Evolutionary conservation across 2,113 vertebrate species (phyloP).

Genomic region (Motacilla tschutschensis): DNA sequence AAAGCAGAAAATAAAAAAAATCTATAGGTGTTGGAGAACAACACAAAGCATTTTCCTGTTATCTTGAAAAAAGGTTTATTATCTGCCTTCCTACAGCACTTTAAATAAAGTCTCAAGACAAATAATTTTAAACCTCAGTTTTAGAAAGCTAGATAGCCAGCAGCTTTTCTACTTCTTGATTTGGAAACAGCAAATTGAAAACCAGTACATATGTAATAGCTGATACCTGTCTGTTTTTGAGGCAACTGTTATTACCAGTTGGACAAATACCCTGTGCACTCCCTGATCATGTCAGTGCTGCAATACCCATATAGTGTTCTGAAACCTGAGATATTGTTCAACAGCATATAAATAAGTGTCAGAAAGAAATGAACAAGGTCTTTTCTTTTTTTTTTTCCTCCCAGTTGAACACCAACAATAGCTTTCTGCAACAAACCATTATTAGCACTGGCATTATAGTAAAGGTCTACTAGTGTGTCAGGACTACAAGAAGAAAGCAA

Average conservation of each 20-base stretch:
- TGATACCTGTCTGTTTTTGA: background rate
- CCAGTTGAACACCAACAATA: background rate
- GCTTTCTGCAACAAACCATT: background rate
- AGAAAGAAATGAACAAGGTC: background rate
- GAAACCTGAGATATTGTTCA: background rate
- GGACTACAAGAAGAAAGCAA: background rate
- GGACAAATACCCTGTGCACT: background rate
- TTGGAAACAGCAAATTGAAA: conserved; percentile 1
- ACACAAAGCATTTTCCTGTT: background rate
- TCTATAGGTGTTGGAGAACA: background rate
- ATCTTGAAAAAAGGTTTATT: background rate
- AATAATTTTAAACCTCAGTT: background rate
- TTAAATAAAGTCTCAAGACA: background rate
- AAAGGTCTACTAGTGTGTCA: background rate
- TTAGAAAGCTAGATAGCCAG: background rate
- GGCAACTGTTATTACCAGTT: background rate
- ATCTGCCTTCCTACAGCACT: background rate
- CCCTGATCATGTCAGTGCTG: background rate
- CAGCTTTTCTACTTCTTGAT: background rate
- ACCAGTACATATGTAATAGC: background rate
- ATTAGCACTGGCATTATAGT: background rate
- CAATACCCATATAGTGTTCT: background rate
- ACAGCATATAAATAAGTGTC: background rate
- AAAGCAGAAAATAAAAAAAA: background rate
- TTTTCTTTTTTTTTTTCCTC: background rate